Conservation (phyloP, 1,140 invertebrate genomes). For the Drosophila murphyi region DNA sequence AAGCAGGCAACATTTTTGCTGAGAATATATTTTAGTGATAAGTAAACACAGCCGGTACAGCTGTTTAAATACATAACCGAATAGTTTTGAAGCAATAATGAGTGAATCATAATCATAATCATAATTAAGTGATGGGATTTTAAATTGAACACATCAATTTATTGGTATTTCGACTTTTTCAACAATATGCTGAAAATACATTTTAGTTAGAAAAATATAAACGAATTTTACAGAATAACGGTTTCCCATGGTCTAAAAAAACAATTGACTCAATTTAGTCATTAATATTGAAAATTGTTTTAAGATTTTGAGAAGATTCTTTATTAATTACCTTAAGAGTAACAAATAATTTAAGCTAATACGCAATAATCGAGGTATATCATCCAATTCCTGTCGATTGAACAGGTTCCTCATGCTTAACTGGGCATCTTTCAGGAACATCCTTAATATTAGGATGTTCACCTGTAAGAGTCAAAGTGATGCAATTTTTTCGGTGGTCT, state of each 20-base stretch:
- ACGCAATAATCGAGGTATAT: neutral
- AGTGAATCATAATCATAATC: constrained; percentile 5
- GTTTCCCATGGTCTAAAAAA: too few species aligned
- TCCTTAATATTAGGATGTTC: neutral
- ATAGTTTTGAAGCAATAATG: neutral
- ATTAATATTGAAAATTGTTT: too few species aligned
- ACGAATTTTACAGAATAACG: neutral
- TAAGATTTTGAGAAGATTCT: too few species aligned
- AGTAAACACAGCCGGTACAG: constrained; percentile 38
- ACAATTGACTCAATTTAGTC: too few species aligned
- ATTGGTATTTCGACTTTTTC: too few species aligned
- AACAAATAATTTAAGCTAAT: neutral
- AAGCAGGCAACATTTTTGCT: constrained; percentile 2
- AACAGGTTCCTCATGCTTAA: neutral
- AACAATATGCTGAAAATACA: neutral
- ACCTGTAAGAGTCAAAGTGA: neutral
- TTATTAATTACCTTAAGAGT: too few species aligned
- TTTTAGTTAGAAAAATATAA: neutral
- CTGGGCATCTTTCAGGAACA: neutral
- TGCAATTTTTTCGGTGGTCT: neutral
- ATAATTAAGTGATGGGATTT: too few species aligned
- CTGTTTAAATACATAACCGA: constrained; percentile 11
- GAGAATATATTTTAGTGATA: constrained; percentile 29
- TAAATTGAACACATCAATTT: too few species aligned
- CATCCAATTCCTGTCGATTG: neutral